phyloP scores from a whole-genome alignment of 1,140 invertebrate species.

The Trichomalopsis sarcophagae region DNA sequence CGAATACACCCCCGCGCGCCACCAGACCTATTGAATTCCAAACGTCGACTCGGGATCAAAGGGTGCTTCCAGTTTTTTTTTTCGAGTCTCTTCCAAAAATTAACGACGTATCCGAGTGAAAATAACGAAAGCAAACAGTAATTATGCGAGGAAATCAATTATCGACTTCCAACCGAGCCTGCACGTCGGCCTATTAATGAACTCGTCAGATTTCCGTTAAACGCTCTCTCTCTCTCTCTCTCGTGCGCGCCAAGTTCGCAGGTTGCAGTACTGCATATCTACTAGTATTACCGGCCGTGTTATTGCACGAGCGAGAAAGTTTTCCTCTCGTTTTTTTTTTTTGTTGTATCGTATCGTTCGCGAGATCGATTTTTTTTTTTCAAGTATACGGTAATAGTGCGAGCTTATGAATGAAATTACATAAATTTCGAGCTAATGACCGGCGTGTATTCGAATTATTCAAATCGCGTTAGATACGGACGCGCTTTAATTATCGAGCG shows the following conservation, averaged over 20 bases:
- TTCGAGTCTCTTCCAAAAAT: neutral
- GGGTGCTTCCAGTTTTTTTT: constrained; percentile 43
- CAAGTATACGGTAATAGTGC: no score
- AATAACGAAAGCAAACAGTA: neutral
- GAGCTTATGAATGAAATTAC: no score
- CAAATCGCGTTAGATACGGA: no score
- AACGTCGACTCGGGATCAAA: constrained; percentile 51
- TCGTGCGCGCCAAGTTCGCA: constrained; percentile 44
- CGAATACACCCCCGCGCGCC: constrained; percentile 50
- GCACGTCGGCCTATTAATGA: constrained; percentile 64
- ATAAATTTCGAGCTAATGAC: no score
- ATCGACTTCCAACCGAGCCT: neutral
- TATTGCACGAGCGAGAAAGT: neutral
- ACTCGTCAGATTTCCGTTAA: constrained; percentile 69
- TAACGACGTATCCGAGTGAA: no score
- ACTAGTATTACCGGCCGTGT: neutral
- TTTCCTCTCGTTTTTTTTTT: neutral
- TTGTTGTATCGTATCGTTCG: neutral
- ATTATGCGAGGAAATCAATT: neutral
- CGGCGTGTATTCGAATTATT: no score
- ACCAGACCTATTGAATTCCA: constrained; percentile 63
- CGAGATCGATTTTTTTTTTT: no score
- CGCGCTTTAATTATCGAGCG: no score
- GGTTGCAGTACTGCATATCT: neutral
- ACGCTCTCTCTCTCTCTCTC: constrained; percentile 54